These are phyloP conservation scores for Sesamia nonagrioides DNA, from an alignment of 1,140 invertebrate genomes.

Conservation along the genomic window DNA sequence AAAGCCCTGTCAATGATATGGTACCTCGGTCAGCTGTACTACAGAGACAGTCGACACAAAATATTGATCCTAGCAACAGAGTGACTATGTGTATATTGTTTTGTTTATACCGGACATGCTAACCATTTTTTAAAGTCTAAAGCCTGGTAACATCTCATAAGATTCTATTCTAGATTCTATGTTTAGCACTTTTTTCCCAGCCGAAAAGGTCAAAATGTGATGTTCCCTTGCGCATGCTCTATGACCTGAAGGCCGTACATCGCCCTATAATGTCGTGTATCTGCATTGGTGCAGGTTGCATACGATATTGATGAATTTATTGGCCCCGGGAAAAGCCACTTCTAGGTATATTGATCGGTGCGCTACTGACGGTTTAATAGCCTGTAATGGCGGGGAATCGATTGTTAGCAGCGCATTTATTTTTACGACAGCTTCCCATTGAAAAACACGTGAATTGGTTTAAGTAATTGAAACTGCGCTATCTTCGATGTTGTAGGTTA, in stretches of 20 bases:
- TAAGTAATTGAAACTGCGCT: neutral
- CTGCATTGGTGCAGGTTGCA: conserved; percentile 27
- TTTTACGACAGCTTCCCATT: neutral
- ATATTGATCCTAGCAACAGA: no score
- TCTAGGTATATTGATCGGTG: neutral
- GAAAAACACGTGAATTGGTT: neutral
- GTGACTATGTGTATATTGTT: no score
- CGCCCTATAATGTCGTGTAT: neutral
- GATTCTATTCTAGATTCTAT: neutral
- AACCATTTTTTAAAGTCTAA: no score
- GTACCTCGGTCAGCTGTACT: no score
- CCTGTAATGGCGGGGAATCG: conserved; percentile 8
- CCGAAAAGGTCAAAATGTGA: conserved; percentile 8
- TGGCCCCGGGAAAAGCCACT: conserved; percentile 3
- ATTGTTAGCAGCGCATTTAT: neutral
- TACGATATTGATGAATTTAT: conserved; percentile 15
- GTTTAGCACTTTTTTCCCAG: neutral
- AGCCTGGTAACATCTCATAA: neutral
- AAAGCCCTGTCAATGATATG: no score
- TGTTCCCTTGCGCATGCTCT: conserved; percentile 52
- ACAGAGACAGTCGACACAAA: no score
- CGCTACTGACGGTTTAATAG: neutral
- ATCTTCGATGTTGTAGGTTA: neutral
- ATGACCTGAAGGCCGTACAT: conserved; percentile 37
- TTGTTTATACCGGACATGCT: no score